Evolutionary conservation across 2,888 invertebrate genomes (phyloP).

Genomic region (Drosophila multiciliata): DNA sequence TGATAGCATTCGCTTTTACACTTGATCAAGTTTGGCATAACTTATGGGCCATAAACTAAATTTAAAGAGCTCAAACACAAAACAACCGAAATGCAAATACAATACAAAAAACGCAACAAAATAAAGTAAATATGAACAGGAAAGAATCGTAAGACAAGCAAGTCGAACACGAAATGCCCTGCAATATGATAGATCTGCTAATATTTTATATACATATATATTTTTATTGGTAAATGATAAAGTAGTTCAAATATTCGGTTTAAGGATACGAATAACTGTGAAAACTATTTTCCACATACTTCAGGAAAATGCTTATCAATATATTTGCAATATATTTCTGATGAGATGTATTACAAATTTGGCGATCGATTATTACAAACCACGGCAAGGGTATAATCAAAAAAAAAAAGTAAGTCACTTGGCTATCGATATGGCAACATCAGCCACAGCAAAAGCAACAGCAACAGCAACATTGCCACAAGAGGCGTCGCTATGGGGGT

Average conservation of each 20-base stretch:
- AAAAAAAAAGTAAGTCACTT: slow-evolving; percentile 59
- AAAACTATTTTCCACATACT: neutral
- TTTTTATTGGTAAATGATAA: neutral
- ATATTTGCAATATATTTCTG: neutral
- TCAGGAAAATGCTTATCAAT: neutral
- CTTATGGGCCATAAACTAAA: slow-evolving; percentile 46
- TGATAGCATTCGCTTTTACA: slow-evolving; percentile 36
- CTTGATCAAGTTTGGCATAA: slow-evolving; percentile 43
- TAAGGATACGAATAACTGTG: neutral
- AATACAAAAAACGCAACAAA: neutral
- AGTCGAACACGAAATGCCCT: neutral
- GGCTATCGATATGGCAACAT: slow-evolving; percentile 60
- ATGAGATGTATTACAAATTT: neutral
- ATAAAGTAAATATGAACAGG: slow-evolving; percentile 10
- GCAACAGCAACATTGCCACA: slow-evolving; percentile 40
- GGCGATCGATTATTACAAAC: neutral
- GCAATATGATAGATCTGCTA: neutral
- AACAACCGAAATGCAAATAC: slow-evolving; percentile 8
- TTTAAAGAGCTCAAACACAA: slow-evolving; percentile 23
- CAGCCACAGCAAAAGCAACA: slow-evolving; percentile 28
- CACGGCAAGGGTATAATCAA: slow-evolving; percentile 7
- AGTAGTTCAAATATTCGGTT: neutral
- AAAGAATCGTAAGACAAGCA: neutral
- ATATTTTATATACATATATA: too few relatives aligned
- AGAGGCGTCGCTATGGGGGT: slow-evolving; percentile 56